Evolutionary conservation across 2,113 vertebrate species (phyloP), one percentile per base, ranked within the genome.

Genomic region (Macheiramphus alcinus): DNA sequence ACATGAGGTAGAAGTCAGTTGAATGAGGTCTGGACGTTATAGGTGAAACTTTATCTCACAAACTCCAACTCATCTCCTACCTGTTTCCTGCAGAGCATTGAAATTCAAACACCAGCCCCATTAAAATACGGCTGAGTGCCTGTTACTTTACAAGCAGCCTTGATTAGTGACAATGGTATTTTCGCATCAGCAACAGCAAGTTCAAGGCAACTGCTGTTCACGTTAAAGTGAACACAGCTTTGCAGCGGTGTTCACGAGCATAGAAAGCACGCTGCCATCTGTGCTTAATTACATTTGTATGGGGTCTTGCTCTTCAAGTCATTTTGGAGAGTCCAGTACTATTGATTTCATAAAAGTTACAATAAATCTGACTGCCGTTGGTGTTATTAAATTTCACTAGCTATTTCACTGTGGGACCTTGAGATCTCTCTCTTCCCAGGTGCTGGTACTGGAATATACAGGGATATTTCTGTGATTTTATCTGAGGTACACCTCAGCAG

Each of bases 291-390:
- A 86, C 63, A 86, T 87, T 96, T 94, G 89, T 89, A 91, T 85
- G 78, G 58, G 94, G 84, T 83, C 94, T 94, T 17, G 22, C 45
- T 95, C 84, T 90, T 91, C 87, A 80, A 90, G 89, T 86, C 6
- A 76, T 95, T 95, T 91, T 94, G 72, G 81, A 96, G 67, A 93
- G 86, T 91, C 93, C 81, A 36, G 80, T 87, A 73, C 59, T 97
- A 95, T 80, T 94, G 95, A 91, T 95, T 97, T 88, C 84, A 87
- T 91, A 70, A 87, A 96, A 95, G 91, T 95, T 93, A 85, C 78
- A 93, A 93, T 94, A 94, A 97, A 97, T 94, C 87, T 96, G 93
- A 82, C 86, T 96, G 88, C 70, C 62, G 65, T 8, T 80, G 43
- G 40, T 66, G 38, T 58, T 95, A 93, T 83, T 95, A 91, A 79